A percentile compares a stretch with the other conserved stretches of the same genome.
Evolutionary conservation across 2,888 invertebrate genomes (phyloP).

Genomic region (Nomada lathburiana): DNA sequence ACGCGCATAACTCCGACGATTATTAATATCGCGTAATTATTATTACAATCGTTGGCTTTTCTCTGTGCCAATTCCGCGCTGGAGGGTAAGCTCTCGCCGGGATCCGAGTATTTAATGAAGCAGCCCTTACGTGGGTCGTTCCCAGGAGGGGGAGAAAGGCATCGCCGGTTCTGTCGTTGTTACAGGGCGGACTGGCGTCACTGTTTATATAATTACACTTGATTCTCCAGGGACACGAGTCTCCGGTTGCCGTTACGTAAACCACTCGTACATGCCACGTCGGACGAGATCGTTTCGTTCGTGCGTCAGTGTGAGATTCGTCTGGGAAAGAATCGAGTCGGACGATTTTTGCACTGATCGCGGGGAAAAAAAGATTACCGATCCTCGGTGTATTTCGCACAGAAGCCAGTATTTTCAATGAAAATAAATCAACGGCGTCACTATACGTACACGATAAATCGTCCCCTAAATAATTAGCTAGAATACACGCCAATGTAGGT

Average conservation of each 20-base stretch:
- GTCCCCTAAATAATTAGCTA: no score
- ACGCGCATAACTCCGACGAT: constrained; percentile 60
- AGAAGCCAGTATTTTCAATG: no score
- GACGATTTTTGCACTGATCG: no score
- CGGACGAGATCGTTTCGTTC: constrained; percentile 22
- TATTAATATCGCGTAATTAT: constrained; percentile 71
- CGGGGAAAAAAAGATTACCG: no score
- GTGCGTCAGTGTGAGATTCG: background rate
- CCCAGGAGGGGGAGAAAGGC: constrained; percentile 55
- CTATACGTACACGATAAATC: no score
- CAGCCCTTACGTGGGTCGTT: constrained; percentile 70
- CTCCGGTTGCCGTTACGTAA: constrained; percentile 55
- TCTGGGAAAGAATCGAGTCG: no score
- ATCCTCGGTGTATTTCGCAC: no score
- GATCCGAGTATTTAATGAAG: constrained; percentile 73
- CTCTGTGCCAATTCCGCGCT: constrained; percentile 47
- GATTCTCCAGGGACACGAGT: constrained; percentile 57
- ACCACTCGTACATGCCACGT: constrained; percentile 19
- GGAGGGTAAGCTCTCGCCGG: constrained; percentile 53
- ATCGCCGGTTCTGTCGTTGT: constrained; percentile 62
- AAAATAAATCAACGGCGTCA: no score
- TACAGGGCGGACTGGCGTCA: constrained; percentile 65
- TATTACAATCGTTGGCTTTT: constrained; percentile 69
- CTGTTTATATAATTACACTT: constrained; percentile 75
- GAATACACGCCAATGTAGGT: no score